These are phyloP conservation scores for Bubo bubo DNA, from an alignment of 2,113 vertebrate genomes.

Conservation along the genomic window DNA sequence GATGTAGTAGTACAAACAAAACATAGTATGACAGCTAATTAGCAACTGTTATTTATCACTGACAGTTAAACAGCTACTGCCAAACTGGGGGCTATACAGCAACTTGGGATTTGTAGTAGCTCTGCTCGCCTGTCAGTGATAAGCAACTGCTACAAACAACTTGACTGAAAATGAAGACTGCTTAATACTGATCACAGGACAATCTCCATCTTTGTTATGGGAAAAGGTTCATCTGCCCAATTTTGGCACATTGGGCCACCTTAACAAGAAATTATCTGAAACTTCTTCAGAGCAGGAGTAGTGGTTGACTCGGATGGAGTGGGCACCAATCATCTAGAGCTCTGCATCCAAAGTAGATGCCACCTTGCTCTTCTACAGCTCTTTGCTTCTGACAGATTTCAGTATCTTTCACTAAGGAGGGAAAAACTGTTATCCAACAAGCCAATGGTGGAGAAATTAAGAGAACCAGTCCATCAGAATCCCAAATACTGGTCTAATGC, in stretches of 20 bases:
- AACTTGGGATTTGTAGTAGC: background rate
- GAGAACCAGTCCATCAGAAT: background rate
- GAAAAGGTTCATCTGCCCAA: background rate
- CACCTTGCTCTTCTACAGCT: background rate
- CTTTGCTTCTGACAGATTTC: background rate
- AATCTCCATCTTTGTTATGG: background rate
- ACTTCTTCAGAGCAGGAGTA: background rate
- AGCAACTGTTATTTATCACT: background rate
- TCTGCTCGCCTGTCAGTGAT: background rate
- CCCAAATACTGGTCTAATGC: background rate
- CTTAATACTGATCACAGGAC: background rate
- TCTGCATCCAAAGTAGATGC: background rate
- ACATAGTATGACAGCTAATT: background rate
- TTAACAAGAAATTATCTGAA: background rate
- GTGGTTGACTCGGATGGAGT: background rate
- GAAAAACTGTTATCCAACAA: background rate
- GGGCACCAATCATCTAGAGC: background rate
- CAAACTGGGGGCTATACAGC: background rate
- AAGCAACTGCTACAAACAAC: background rate
- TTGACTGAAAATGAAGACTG: background rate
- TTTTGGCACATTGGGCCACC: background rate
- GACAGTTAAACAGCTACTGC: background rate
- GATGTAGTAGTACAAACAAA: background rate
- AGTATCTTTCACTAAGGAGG: background rate
- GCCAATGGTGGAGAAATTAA: background rate